Evolutionary conservation across 2,888 invertebrate species (phyloP).

Genomic region (Lobophora halterata): DNA sequence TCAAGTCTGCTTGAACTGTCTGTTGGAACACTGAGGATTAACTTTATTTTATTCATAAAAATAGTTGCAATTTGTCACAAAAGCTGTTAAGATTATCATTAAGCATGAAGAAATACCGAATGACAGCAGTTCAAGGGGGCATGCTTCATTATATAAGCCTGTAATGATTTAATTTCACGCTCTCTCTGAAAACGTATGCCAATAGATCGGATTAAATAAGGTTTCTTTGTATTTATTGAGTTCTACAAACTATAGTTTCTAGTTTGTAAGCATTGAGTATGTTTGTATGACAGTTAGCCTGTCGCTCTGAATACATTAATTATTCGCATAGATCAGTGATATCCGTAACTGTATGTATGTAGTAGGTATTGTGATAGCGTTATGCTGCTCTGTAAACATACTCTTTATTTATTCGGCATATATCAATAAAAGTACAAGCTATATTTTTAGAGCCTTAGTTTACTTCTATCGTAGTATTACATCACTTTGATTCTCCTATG

Average conservation of each 20-base stretch:
- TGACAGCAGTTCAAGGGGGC: conserved; percentile 55
- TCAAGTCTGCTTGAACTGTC: too few relatives aligned
- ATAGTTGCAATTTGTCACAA: conserved; percentile 1
- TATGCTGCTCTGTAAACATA: conserved; percentile 20
- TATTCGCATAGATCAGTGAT: conserved; percentile 43
- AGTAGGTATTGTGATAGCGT: conserved; percentile 13
- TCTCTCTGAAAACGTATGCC: conserved; percentile 49
- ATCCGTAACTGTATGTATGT: conserved; percentile 18
- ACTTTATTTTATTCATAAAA: conserved; percentile 4
- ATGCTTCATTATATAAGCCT: conserved; percentile 49
- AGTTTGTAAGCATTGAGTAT: conserved; percentile 37
- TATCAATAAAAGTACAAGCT: too few relatives aligned
- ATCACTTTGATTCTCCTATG: too few relatives aligned
- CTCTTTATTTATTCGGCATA: too few relatives aligned
- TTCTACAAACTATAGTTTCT: conserved; percentile 28
- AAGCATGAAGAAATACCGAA: conserved; percentile 52
- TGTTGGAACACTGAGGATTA: too few relatives aligned
- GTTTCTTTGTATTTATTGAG: conserved; percentile 11
- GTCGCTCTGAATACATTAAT: conserved; percentile 62
- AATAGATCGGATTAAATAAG: conserved; percentile 24
- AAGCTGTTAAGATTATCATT: conserved; percentile 7
- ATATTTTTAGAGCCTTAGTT: too few relatives aligned
- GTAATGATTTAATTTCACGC: conserved; percentile 49
- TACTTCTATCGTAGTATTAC: too few relatives aligned
- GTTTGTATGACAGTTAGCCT: conserved; percentile 43